phyloP scores from a whole-genome alignment of 2,888 invertebrate species.

The Trachelus tabidus region DNA sequence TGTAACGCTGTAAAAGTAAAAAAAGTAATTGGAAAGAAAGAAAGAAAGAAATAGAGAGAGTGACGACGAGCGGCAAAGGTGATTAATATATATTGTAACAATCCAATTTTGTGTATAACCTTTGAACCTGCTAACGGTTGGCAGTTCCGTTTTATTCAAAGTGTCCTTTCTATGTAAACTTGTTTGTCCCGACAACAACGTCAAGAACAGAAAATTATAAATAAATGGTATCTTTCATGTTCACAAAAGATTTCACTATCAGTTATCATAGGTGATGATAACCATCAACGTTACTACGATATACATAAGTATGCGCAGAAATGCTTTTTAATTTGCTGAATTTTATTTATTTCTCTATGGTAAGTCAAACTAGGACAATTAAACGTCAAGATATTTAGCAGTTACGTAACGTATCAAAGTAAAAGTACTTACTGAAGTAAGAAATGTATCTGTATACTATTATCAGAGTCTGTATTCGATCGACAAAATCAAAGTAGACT shows the following conservation, averaged over 20 bases:
- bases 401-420: too few species aligned
- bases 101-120: slow-evolving; percentile 50
- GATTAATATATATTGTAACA: slow-evolving; percentile 31
- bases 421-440: too few species aligned
- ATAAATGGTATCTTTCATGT: slow-evolving; percentile 59
- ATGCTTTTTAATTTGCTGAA: too few species aligned
- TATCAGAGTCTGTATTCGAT: too few species aligned
- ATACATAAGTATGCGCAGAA: too few species aligned
- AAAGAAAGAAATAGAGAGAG: background rate
- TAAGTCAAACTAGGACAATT: too few species aligned
- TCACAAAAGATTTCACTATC: slow-evolving; percentile 29
- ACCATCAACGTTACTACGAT: too few species aligned
- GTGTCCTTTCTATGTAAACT: slow-evolving; percentile 64
- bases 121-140: slow-evolving; percentile 51
- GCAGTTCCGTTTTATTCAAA: slow-evolving; percentile 62
- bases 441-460: too few species aligned
- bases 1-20: slow-evolving; percentile 34
- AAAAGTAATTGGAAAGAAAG: slow-evolving; percentile 13
- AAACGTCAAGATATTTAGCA: too few species aligned
- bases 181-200: slow-evolving; percentile 52
- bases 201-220: slow-evolving; percentile 47
- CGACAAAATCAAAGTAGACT: too few species aligned
- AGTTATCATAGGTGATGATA: too few species aligned
- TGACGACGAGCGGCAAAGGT: slow-evolving; percentile 17
- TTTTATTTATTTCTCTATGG: too few species aligned